phyloP scores from a whole-genome alignment of 2,797 vertebrate species.

The Micropoecilia bifurca region DNA sequence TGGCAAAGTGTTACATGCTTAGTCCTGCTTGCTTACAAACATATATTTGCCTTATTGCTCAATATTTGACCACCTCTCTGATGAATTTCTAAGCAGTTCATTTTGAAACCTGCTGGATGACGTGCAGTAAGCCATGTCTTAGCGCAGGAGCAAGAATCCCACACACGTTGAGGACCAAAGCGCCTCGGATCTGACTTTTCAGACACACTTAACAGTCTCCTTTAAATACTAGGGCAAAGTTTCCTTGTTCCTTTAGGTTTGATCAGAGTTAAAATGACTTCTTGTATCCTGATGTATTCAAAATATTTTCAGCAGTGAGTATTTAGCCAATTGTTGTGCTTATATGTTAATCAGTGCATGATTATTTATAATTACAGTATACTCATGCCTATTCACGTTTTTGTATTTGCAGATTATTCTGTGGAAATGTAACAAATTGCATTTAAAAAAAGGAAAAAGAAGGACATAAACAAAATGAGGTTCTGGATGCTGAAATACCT shows the following conservation, averaged over 20 bases:
- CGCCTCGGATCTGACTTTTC: neutral
- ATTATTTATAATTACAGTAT: too few species aligned
- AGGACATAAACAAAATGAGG: neutral
- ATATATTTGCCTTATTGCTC: slow-evolving; percentile 29
- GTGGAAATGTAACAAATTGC: neutral
- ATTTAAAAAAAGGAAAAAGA: too few species aligned
- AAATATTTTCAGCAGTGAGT: neutral
- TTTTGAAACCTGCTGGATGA: neutral
- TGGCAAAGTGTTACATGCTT: slow-evolving; percentile 2
- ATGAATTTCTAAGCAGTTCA: slow-evolving; percentile 17
- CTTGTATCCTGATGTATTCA: neutral
- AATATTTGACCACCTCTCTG: slow-evolving; percentile 35
- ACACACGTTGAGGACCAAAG: neutral
- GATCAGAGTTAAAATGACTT: neutral
- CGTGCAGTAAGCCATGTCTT: neutral
- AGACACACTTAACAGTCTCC: neutral
- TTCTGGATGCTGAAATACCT: neutral
- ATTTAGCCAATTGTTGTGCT: neutral
- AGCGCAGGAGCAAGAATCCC: neutral
- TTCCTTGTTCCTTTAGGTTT: neutral
- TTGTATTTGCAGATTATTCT: too few species aligned
- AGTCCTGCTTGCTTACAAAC: slow-evolving; percentile 5
- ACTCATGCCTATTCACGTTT: neutral
- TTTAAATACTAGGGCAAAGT: neutral
- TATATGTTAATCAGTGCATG: neutral